Percentiles rank a stretch among this genome's conserved stretches.
phyloP scores from a whole-genome alignment of 2,888 invertebrate genomes.

The Acanthosoma haemorrhoidale region DNA sequence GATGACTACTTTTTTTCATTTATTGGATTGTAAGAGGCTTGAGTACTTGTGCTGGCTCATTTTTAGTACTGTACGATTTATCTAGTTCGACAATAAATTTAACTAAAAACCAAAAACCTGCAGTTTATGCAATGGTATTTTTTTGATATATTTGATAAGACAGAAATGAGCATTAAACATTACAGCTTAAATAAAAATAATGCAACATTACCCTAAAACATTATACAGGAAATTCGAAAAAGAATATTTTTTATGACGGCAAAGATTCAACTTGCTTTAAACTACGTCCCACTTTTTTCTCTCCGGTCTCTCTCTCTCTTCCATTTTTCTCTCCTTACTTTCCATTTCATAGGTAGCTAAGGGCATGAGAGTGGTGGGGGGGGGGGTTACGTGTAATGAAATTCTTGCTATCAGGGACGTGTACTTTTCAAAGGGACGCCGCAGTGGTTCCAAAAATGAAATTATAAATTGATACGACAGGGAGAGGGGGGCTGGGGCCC shows the following conservation, averaged over 20 bases:
- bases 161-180: no score
- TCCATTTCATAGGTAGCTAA: not conserved
- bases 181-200: no score
- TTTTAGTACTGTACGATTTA: no score
- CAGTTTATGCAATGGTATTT: no score
- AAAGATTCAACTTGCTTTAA: not conserved
- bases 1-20: no score
- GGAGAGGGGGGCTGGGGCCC: not conserved
- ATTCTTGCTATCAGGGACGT: slow-evolving; percentile 1
- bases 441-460: slow-evolving; percentile 18
- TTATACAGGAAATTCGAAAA: no score
- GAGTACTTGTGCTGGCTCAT: no score
- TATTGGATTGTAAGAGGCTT: no score
- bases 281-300: not conserved
- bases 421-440: not conserved
- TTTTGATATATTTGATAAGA: no score
- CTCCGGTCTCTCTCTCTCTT: not conserved
- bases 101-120: no score
- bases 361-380: not conserved
- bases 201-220: no score
- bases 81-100: no score
- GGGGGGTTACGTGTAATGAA: not conserved
- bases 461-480: slow-evolving; percentile 18
- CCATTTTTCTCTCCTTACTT: not conserved
- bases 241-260: not conserved